Percentiles rank a stretch among this genome's conserved stretches.
Evolutionary conservation across 2,797 vertebrate genomes (phyloP).

Genomic region (Sciurus vulgaris): DNA sequence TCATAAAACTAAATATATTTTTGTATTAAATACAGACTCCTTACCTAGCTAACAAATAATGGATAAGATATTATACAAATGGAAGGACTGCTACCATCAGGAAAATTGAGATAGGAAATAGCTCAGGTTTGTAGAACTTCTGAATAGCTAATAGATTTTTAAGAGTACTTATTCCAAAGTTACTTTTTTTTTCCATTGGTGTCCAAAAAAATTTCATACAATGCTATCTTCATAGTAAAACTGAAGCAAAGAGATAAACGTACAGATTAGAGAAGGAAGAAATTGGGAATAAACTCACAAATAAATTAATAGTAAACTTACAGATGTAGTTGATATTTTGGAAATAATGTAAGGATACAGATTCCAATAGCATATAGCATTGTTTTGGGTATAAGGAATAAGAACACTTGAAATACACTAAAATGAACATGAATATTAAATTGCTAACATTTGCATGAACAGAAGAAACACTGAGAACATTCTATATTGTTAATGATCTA

Average conservation of each 20-base stretch:
- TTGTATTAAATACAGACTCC: neutral
- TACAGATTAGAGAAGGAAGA: neutral
- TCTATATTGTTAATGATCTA: neutral
- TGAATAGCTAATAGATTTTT: neutral
- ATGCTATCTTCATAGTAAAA: neutral
- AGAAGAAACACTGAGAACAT: neutral
- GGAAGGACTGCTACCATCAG: neutral
- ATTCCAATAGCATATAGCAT: neutral
- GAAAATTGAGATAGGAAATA: neutral
- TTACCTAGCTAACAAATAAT: neutral
- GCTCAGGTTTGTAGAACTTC: neutral
- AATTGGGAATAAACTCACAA: neutral
- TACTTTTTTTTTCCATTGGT: neutral
- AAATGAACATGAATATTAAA: neutral
- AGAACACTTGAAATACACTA: neutral
- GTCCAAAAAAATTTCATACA: neutral
- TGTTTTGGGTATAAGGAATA: neutral
- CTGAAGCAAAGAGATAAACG: neutral
- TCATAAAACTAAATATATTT: neutral
- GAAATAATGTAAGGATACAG: neutral
- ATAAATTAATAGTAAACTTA: neutral
- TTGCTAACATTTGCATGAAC: neutral
- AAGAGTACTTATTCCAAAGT: neutral
- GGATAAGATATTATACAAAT: neutral
- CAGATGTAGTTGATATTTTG: neutral